These are phyloP conservation scores for Clitarchus hookeri DNA, from an alignment of 2,888 invertebrate species.

Conservation along the genomic window DNA sequence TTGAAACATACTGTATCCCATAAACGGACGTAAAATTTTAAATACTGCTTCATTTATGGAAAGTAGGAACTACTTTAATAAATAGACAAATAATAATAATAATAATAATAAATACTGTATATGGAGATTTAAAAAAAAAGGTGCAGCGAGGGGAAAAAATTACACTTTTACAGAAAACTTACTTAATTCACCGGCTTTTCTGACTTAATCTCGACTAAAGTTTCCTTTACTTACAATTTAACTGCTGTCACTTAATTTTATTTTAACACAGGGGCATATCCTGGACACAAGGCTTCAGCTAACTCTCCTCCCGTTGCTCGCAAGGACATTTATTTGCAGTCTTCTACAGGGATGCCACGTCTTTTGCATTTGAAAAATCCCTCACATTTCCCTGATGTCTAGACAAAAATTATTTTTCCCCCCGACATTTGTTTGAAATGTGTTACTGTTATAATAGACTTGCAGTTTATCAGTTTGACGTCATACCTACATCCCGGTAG, in stretches of 20 bases:
- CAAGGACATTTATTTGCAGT: too few species aligned
- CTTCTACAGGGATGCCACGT: too few species aligned
- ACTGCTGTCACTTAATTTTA: constrained; percentile 7
- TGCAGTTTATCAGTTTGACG: too few species aligned
- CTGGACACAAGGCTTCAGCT: not conserved
- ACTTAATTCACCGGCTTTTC: too few species aligned
- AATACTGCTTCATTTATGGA: not conserved
- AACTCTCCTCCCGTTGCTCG: not conserved
- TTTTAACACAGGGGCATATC: not conserved
- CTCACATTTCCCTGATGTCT: too few species aligned
- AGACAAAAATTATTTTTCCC: not conserved
- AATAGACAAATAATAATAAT: too few species aligned
- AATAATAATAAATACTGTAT: not conserved
- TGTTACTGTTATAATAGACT: too few species aligned
- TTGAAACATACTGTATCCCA: not conserved
- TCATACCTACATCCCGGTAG: too few species aligned
- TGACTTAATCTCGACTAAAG: not conserved
- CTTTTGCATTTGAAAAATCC: too few species aligned
- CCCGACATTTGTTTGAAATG: too few species aligned
- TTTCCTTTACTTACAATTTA: constrained; percentile 26
- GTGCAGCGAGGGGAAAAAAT: too few species aligned
- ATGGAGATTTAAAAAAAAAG: not conserved
- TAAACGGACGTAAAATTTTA: not conserved
- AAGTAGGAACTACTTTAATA: not conserved
- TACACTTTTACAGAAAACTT: too few species aligned